phyloP scores from a whole-genome alignment of 2,113 vertebrate genomes.

The Scopus umbretta region DNA sequence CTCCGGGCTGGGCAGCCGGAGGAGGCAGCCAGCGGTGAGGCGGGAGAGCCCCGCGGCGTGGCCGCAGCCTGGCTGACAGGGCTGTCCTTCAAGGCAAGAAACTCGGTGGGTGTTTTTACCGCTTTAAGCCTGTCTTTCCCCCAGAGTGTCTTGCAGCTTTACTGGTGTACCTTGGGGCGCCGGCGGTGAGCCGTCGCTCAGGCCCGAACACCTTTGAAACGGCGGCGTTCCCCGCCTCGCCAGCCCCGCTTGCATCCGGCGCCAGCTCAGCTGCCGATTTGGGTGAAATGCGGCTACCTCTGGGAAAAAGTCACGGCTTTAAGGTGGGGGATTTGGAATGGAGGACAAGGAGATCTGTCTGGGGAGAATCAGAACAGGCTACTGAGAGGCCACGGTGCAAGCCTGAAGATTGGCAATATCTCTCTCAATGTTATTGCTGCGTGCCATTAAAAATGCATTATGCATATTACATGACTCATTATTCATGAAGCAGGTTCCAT shows the following conservation, averaged over 20 bases:
- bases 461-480: constrained; percentile 80
- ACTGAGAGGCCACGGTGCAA: constrained; percentile 55
- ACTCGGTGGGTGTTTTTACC: background rate
- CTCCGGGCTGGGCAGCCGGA: rapidly evolving
- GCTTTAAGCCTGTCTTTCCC: background rate
- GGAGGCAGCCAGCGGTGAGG: rapidly evolving
- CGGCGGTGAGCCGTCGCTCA: rapidly evolving
- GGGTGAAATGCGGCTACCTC: background rate
- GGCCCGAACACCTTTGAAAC: background rate
- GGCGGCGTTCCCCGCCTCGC: rapidly evolving
- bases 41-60: rapidly evolving
- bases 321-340: background rate
- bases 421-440: constrained; percentile 74
- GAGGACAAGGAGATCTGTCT: background rate
- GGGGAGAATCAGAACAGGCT: constrained; percentile 75
- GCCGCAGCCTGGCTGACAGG: background rate
- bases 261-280: background rate
- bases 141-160: background rate
- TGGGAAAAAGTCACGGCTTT: background rate
- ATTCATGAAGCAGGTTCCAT: constrained; percentile 79
- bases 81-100: background rate
- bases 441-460: constrained; percentile 80
- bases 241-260: rapidly evolving
- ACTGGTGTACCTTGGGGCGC: background rate
- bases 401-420: constrained; percentile 78